Evolutionary conservation across 2,797 vertebrate species (phyloP), one percentile per base, ranked within the genome.

Genomic region (Cygnus olor): DNA sequence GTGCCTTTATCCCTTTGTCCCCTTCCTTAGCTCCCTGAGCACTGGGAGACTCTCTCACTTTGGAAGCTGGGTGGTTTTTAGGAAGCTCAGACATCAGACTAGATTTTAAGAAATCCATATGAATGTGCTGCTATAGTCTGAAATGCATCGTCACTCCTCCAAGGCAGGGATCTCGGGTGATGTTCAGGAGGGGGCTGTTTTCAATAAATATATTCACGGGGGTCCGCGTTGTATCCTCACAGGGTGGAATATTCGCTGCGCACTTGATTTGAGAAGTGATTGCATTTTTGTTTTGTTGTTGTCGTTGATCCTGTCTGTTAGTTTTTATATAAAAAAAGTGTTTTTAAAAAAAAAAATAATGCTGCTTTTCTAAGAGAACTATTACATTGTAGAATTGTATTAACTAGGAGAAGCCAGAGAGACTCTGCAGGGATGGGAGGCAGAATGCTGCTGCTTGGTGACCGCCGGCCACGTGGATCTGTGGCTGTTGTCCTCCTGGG

Each of bases 121-220:
- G 57, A 96, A 94, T 8, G 95, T 97, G 96, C 96, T 97, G 97
- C 97, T 97, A 97, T 83, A 30, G 87, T 93, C 95, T 66, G 92
- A 84, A 87, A 32, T 71, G 89, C 88, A 34, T 89, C 85, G 94
- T 54, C 80, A 9, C 68, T 27, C 56, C 65, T 56, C 65, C 87
- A 34, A 25, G 89, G 89, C 76, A 63, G 91, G 76, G 72, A 49
- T 53, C 65, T 45, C 2, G 6, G 86, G 2, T 79, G 11, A 0
- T 1, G 3, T 42, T 49, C 61, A 1, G 72, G 76, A 86, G 15
- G 65, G 87, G 66, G 91, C 80, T 9, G 64, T 0, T 56, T 11
- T 3, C 40, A 57, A 2, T 7, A 2, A 7, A 7, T 44, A 19
- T 40, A 16, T 7, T 72, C 60, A 0, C 0, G 15, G 4, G 71